Evolutionary conservation across 2,113 vertebrate genomes (phyloP), one percentile per base, ranked within the genome.

Genomic region (Protobothrops flavoviridis): DNA sequence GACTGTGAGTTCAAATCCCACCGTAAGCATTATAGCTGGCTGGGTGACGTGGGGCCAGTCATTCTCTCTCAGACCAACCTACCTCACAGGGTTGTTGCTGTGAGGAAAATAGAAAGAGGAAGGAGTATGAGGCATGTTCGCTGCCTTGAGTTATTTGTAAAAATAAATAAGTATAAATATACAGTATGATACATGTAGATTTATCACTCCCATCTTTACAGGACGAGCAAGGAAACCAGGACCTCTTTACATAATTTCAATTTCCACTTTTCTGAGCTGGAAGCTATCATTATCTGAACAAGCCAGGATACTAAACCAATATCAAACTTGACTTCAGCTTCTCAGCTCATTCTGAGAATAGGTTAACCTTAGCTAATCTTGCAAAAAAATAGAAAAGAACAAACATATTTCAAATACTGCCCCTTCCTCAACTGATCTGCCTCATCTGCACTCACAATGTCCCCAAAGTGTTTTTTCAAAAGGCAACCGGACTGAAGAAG

Each of bases 361-460:
- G 26, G 26, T 29, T 64, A 64, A 64, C 61, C 26, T 64, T 26
- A 26, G 59, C 59, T 61, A 26, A 61, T 61, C 56, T 57, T 23
- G 21, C 24, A 61, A 13, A 20, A 10, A 26, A 3, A 26, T 4
- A 61, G 24, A 61, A 61, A 59, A 59, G 57, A 20, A 26, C 29
- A 5, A n/a, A 69, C n/a, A 69, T 5, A 24, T 45, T 26, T 57
- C 69, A 33, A 24, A 52, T 13, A 26, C 17, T 50, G 56, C 15
- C 3, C 8, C 29, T 33, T 59, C 12, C 26, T 23, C 10, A 56
- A 61, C 12, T 8, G 0, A 26, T 55, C 26, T 17, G 29, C 23
- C 5, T 45, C 26, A 8, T 13, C 21, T 6, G 11, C 11, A 98
- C 99, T 99, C 95, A 99, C 99, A 0, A 99, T 96, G 48, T 50